Evolutionary conservation across 2,888 invertebrate species (phyloP).

Genomic region (Scrobipalpa costella): DNA sequence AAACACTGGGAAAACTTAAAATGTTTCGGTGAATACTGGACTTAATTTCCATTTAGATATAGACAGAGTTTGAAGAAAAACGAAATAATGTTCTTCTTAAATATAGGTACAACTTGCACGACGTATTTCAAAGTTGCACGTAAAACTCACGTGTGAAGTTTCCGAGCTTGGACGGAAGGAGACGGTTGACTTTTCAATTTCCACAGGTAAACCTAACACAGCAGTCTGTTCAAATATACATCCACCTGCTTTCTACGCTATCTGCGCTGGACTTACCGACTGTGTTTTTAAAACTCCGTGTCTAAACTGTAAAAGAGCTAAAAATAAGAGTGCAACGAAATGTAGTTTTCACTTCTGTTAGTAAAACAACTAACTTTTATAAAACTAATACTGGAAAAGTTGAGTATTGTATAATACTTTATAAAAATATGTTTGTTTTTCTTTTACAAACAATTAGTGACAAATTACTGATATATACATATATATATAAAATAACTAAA

Average conservation of each 20-base stretch:
- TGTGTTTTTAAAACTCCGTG: no score
- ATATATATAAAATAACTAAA: no score
- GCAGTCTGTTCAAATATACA: constrained; percentile 8
- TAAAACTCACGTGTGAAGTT: not conserved
- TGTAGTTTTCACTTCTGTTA: no score
- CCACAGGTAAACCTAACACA: not conserved
- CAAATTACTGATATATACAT: no score
- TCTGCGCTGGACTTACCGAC: not conserved
- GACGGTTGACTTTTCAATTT: not conserved
- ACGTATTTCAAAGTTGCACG: not conserved
- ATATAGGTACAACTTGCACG: not conserved
- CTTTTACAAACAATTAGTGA: no score
- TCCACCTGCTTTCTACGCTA: not conserved
- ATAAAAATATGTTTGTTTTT: no score
- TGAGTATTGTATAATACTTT: no score
- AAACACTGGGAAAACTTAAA: not conserved
- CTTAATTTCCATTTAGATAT: not conserved
- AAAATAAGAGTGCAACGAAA: no score
- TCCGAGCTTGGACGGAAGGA: not conserved
- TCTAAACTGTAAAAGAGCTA: no score
- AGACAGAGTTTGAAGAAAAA: not conserved
- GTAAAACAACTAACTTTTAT: no score
- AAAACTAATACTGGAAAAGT: no score
- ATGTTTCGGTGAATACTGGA: not conserved
- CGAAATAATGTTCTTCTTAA: not conserved